Conservation (phyloP, 2,888 invertebrate species). For the Dicycla oo region DNA sequence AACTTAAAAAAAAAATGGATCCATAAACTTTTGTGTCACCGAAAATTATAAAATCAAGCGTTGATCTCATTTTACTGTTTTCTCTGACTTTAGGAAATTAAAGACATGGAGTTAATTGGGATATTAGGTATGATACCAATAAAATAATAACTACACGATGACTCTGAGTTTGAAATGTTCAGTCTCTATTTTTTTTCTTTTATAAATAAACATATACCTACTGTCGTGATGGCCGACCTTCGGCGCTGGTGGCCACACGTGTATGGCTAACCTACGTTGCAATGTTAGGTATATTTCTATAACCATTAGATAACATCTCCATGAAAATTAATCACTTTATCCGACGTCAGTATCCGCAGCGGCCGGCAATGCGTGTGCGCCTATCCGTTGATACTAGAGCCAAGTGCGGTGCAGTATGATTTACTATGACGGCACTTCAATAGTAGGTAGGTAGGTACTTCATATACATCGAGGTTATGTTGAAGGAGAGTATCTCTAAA, state of each 20-base stretch:
- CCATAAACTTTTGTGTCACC: too few species aligned
- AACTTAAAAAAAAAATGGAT: too few species aligned
- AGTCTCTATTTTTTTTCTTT: too few species aligned
- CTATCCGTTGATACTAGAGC: constrained; percentile 40
- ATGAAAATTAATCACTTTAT: constrained; percentile 33
- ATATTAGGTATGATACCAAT: too few species aligned
- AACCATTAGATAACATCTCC: constrained; percentile 12
- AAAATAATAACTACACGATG: too few species aligned
- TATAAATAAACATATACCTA: too few species aligned
- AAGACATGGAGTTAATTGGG: too few species aligned
- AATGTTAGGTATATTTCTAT: not conserved
- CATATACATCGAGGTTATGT: constrained; percentile 1
- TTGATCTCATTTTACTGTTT: too few species aligned
- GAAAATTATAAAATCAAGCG: too few species aligned
- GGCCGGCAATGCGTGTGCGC: constrained; percentile 10
- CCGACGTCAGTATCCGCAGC: constrained; percentile 38
- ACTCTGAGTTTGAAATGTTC: too few species aligned
- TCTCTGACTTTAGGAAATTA: too few species aligned
- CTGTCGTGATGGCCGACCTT: too few species aligned
- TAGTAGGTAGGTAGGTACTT: constrained; percentile 18
- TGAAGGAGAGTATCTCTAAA: not conserved
- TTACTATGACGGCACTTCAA: constrained; percentile 40
- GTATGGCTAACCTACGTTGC: not conserved
- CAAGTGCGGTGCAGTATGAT: constrained; percentile 54
- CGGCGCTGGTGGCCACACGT: not conserved